Conservation (phyloP, 2,113 vertebrate genomes). For the Oreochromis aureus region DNA sequence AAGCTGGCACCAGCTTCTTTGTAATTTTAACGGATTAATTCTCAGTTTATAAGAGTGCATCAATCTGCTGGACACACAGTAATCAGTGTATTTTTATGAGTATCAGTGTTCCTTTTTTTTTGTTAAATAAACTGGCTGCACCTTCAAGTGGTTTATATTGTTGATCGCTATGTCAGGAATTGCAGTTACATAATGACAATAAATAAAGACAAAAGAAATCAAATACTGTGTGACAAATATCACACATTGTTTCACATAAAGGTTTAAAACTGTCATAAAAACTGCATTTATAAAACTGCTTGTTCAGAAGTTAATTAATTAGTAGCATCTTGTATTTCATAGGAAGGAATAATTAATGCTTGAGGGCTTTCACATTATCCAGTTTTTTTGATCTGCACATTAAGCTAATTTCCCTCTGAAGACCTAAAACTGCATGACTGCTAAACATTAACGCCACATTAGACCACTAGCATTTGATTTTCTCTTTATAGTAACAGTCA, state of each 20-base stretch:
- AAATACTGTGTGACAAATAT: neutral
- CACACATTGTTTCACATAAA: neutral
- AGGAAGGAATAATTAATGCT: neutral
- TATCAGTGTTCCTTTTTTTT: neutral
- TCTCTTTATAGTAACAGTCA: neutral
- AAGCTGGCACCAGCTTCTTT: neutral
- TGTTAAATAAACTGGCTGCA: neutral
- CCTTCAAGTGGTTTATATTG: neutral
- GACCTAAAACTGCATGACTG: neutral
- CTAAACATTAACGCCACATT: neutral
- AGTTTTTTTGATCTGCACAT: neutral
- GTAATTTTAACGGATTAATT: fast-evolving
- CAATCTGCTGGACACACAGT: neutral
- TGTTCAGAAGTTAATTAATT: neutral
- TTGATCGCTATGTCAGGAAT: neutral
- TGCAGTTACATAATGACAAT: neutral
- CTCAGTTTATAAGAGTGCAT: neutral
- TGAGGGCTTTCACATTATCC: neutral
- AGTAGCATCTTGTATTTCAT: fast-evolving
- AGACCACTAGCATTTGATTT: neutral
- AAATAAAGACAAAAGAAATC: neutral
- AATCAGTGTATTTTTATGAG: neutral
- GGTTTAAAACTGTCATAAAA: neutral
- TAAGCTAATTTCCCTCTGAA: neutral
- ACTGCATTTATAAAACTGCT: neutral